Evolutionary conservation across 2,888 invertebrate genomes (phyloP).

Genomic region (Desoria tigrina): DNA sequence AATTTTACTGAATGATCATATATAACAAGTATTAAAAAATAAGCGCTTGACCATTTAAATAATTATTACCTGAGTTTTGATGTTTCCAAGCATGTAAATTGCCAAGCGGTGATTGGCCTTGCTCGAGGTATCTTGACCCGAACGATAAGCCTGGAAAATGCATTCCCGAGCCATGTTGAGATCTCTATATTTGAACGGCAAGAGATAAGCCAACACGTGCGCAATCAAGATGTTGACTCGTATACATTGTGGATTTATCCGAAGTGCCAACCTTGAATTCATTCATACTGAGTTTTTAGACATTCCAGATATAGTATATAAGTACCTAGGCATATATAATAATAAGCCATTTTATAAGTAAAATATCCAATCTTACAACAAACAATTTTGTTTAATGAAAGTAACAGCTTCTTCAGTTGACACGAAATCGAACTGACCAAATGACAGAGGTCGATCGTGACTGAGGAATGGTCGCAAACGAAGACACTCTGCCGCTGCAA

Average conservation of each 20-base stretch:
- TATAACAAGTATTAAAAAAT: too few species aligned
- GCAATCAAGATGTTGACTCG: slow-evolving; percentile 29
- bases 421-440: slow-evolving; percentile 20
- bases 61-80: slow-evolving; percentile 7
- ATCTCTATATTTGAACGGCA: slow-evolving; percentile 33
- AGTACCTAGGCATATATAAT: background rate
- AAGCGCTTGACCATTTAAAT: too few species aligned
- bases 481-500: slow-evolving; percentile 25
- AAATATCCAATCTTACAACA: slow-evolving; percentile 18
- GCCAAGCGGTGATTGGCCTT: slow-evolving; percentile 45
- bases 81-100: slow-evolving; percentile 13
- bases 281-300: too few species aligned
- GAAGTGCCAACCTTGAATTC: slow-evolving; percentile 19
- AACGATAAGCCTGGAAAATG: slow-evolving; percentile 21
- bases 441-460: slow-evolving; percentile 5
- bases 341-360: background rate
- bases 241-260: slow-evolving; percentile 21
- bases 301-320: too few species aligned
- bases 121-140: slow-evolving; percentile 35
- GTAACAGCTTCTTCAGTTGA: slow-evolving; percentile 9
- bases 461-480: background rate
- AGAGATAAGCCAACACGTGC: slow-evolving; percentile 23
- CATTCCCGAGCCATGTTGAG: slow-evolving; percentile 26
- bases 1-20: too few species aligned
- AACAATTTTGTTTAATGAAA: slow-evolving; percentile 23